Evolutionary conservation across 2,797 vertebrate genomes (phyloP), one percentile per base, ranked within the genome.

Genomic region (Agapornis canus): DNA sequence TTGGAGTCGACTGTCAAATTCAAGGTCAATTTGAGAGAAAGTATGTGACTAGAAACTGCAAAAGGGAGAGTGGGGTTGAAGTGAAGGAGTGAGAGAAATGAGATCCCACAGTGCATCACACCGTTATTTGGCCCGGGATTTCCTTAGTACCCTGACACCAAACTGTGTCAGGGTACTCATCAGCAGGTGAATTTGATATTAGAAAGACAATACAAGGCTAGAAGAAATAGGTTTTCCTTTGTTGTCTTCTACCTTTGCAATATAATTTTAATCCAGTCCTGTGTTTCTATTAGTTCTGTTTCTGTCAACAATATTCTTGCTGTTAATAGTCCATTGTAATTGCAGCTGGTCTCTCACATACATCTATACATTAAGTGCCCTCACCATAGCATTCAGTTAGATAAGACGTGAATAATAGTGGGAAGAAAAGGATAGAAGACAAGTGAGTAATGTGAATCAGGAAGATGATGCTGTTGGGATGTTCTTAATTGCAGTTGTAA

Each of bases 21-120:
- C 95, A 94, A 96, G 92, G 91, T 94, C 82, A 79, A 9, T 82
- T 78, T 91, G 79, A 82, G 90, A 45, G 72, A 66, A 90, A 54
- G 23, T 52, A n/a, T 82, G 66, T 90, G 92, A 88, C 76, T 87
- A 63, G 91, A 92, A 88, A 83, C 27, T 25, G 10, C 61, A 70
- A 82, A 83, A 86, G 54, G 72, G 49, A 86, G 47, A 72, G 52
- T 48, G 32, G 26, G 25, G 8, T 47, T 70, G 51, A 79, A 85
- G 27, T 64, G 39, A 60, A 82, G n/a, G 49, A 78, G 40, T 75
- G 54, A 65, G 29, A 88, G 69, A 64, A 82, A 29, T 13, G 7
- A 76, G 69, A 63, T 81, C 57, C 47, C 6, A 29, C 63, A 49
- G 31, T 65, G 39, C 25, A 51, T 83, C 43, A 57, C 29, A 13